Evolutionary conservation across 23 tunicate genomes (phyloP), one percentile per base, ranked within the genome.

Genomic region (Halocynthia aurantium): DNA sequence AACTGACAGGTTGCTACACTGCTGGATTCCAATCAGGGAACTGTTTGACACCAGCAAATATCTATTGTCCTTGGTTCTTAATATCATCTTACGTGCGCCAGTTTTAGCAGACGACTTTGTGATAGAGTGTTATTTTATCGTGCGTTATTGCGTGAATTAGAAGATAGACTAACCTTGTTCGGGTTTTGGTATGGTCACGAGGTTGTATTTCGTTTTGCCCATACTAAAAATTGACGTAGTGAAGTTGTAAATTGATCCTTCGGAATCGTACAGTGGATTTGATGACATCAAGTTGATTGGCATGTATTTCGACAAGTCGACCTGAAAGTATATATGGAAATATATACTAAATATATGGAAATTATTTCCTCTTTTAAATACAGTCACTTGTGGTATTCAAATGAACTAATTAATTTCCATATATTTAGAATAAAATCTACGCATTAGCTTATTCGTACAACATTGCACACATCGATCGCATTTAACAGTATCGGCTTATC

Each of bases 231-330:
- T 74, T 20, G 90, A 91, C 68, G 87, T 91, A 70, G 83, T 84
- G 81, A 91, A 91, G 9, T 71, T 85, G 81, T 72, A 91, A 10
- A 71, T 57, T 5, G 83, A 53, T 10, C 87, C 90, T 52, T 91
- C 87, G 57, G 66, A 74, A 72, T 91, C 97, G 22, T 73, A 71
- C 8, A 91, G 72, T 6, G 97, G 97, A 72, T 85, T 89, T 52
- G 97, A 91, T 2, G 88, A 77, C 97, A 91, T 91, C 57, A 91
- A 52, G 83, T 85, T 83, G 65, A 91, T 77, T 6, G 97, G 90
- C 54, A 91, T 77, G 55, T 91, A 72, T 58, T 91, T 88, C 10
- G 90, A 64, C 49, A 91, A 62, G 75, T 91, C 97, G 55, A 91
- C 83, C 97, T 91, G 53, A 51, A 69, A 54, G 15, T 22, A 62